Evolutionary conservation across 2,888 invertebrate species (phyloP), one percentile per base, ranked within the genome.

Genomic region (Pocota personata): DNA sequence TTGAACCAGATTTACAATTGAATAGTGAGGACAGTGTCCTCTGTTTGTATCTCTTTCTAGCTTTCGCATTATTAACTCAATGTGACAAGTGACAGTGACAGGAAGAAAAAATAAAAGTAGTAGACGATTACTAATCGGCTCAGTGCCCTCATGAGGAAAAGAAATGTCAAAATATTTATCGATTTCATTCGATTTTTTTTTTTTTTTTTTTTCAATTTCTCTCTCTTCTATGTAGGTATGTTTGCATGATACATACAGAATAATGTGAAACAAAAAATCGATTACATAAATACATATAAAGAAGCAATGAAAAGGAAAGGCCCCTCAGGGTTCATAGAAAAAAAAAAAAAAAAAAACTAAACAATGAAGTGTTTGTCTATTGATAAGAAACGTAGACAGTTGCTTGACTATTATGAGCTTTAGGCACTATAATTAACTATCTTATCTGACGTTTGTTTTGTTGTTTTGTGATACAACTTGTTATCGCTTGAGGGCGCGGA

Each of bases 391-490:
- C 8, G 14, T 27, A 43, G 48, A 48, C 27, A 67, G 14, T 24
- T n/a, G 37, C n/a, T n/a, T 40, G 40, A 40, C 40, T 48, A 24
- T n/a, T 32, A 48, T 52, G 30, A 46, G 66, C 66, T 62, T 46
- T 16, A 2, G 35, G 48, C 37, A 50, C 35, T 48, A 48, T 66
- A 67, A 76, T 76, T 66, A 58, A 66, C 62, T 52, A 40, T 52
- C 72, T 62, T 67, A 76, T 76, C 76, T 76, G 35, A 52, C 30
- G 40, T 73, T 73, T 43, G 6, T 73, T 52, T 52, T 52, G 6
- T 50, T 60, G 19, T n/a, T 32, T 35, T 21, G 8, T 35, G 12
- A 5, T 43, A 19, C 12, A 43, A 30, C 5, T 50, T 52, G n/a
- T 62, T 37, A 37, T 72, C 58, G 27, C 19, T 30, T n/a, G 30